Evolutionary conservation across 2,888 invertebrate genomes (phyloP).

Genomic region (Hydriomena furcata): DNA sequence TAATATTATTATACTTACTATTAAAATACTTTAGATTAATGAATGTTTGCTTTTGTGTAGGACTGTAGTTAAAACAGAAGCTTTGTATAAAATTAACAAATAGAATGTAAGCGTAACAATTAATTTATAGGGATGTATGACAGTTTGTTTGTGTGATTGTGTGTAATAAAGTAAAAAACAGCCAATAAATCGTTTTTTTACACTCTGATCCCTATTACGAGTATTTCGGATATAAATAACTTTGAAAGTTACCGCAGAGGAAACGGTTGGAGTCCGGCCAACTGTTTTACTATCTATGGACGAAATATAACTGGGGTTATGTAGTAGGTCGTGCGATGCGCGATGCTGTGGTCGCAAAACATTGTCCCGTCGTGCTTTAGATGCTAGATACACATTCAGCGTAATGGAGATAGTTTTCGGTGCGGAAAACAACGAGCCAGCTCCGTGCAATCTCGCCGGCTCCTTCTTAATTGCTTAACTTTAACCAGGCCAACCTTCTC

Average conservation of each 20-base stretch:
- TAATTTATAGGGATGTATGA: slow-evolving; percentile 68
- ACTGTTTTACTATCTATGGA: slow-evolving; percentile 59
- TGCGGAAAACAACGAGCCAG: slow-evolving; percentile 67
- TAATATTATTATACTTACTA: slow-evolving; percentile 28
- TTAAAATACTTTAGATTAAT: slow-evolving; percentile 44
- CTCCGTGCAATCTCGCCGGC: slow-evolving; percentile 67
- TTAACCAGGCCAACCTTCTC: slow-evolving; percentile 61
- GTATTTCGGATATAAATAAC: slow-evolving; percentile 33
- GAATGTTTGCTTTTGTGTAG: slow-evolving; percentile 40
- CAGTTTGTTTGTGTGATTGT: slow-evolving; percentile 62
- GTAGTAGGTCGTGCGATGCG: slow-evolving; percentile 33
- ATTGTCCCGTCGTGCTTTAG: slow-evolving; percentile 52
- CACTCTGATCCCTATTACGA: slow-evolving; percentile 14
- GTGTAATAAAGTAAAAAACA: slow-evolving; percentile 64
- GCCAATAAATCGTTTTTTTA: slow-evolving; percentile 40
- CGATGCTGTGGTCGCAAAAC: slow-evolving; percentile 51
- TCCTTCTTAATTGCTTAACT: slow-evolving; percentile 80
- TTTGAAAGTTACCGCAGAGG: slow-evolving; percentile 34
- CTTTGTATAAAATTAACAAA: slow-evolving; percentile 83
- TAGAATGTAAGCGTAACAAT: slow-evolving; percentile 61
- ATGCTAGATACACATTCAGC: slow-evolving; percentile 57
- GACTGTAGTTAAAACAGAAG: slow-evolving; percentile 82
- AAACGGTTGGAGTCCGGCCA: slow-evolving; percentile 62
- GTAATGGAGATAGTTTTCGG: slow-evolving; percentile 80
- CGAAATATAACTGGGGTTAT: slow-evolving; percentile 46